Conservation (phyloP, 1,140 invertebrate genomes). For the Reticulitermes speratus region DNA sequence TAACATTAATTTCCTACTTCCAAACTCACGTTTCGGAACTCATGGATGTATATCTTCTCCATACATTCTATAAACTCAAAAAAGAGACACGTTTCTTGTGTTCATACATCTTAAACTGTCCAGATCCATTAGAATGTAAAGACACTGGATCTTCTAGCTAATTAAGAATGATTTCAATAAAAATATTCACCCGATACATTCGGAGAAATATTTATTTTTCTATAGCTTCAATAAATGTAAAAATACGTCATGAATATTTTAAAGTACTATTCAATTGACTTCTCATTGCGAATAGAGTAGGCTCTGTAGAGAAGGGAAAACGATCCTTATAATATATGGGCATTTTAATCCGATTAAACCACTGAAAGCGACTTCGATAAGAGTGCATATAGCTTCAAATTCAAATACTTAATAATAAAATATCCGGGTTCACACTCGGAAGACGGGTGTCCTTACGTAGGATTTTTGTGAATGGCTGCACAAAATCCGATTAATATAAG, state of each 20-base stretch:
- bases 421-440: not conserved
- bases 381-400: not conserved
- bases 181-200: not conserved
- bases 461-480: slow-evolving; percentile 53
- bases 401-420: not conserved
- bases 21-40: not conserved
- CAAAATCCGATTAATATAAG: slow-evolving; percentile 42
- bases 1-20: not conserved
- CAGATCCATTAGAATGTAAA: not conserved
- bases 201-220: not conserved
- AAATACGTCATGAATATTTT: not conserved
- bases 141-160: not conserved
- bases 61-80: not conserved
- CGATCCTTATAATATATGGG: not conserved
- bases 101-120: not conserved
- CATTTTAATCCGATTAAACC: not conserved
- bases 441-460: slow-evolving; percentile 39
- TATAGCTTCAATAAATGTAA: not conserved
- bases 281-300: not conserved
- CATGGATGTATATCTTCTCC: not conserved
- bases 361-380: slow-evolving; percentile 5
- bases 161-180: not conserved
- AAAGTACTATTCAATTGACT: not conserved
- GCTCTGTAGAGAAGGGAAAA: not conserved
- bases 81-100: not conserved